Percentiles rank a stretch among this genome's conserved stretches.
Conservation (phyloP, 2,113 vertebrate genomes). For the Istiophorus platypterus region DNA sequence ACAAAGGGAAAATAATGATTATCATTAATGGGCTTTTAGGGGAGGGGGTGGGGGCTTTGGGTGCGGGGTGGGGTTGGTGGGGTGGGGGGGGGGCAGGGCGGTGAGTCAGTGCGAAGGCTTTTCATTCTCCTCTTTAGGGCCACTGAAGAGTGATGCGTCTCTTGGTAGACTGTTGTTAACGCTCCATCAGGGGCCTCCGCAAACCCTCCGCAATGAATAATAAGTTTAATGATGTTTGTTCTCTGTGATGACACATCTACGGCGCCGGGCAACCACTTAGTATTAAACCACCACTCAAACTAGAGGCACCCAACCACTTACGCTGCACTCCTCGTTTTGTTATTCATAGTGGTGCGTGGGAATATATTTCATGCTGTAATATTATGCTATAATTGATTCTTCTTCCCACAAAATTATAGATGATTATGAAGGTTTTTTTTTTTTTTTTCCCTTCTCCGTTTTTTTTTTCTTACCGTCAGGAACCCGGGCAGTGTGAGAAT, state of each 20-base stretch:
- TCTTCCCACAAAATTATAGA: slow-evolving; percentile 53
- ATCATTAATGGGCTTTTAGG: slow-evolving; percentile 75
- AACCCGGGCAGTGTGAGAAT: slow-evolving; percentile 32
- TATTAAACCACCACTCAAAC: slow-evolving; percentile 61
- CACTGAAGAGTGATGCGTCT: slow-evolving; percentile 70
- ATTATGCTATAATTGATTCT: slow-evolving; percentile 63
- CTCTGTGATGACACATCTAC: slow-evolving; percentile 69
- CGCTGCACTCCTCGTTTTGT: slow-evolving; percentile 38
- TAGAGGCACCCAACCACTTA: slow-evolving; percentile 44
- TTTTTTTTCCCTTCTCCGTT: neutral
- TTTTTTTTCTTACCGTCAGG: slow-evolving; percentile 25
- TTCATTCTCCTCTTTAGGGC: slow-evolving; percentile 67
- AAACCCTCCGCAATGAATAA: slow-evolving; percentile 73
- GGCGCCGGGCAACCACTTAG: slow-evolving; percentile 60
- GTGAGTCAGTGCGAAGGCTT: slow-evolving; percentile 63
- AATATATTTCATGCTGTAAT: slow-evolving; percentile 61
- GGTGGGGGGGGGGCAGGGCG: no score
- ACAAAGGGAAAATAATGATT: slow-evolving; percentile 78
- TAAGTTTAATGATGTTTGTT: slow-evolving; percentile 77
- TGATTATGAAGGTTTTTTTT: slow-evolving; percentile 46
- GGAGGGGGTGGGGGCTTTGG: no score
- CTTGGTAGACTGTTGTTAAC: slow-evolving; percentile 74
- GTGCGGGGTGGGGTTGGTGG: no score
- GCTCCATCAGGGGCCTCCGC: slow-evolving; percentile 70
- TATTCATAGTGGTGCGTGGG: slow-evolving; percentile 41